Base-by-base conservation (phyloP, 2,888 invertebrate species). In the Furcula furcula region DNA sequence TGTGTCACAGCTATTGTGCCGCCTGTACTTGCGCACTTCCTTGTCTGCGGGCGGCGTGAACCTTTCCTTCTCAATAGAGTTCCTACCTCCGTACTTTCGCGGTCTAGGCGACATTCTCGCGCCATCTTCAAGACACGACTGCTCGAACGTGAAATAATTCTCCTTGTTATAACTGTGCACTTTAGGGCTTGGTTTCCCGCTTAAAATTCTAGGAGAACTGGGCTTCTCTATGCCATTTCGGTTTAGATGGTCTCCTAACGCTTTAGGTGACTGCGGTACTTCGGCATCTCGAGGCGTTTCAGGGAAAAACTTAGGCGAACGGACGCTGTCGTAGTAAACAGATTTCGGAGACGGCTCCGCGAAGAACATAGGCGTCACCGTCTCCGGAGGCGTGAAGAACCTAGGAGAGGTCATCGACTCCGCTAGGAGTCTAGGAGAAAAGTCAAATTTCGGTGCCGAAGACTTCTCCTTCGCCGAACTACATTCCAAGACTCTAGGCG, bases 1-100 rank as follows among this genome's bases (percentile, higher is more conserved):
- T 46, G 84, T 82, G 36, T 88, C 88, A 40, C 86, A 87, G 46
- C 88, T 88, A 36, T 88, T 84, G 33, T 87, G 85, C 12, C 88
- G 54, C 37, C 79, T 69, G 31, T 87, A 88, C 44, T 76, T 84
- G 27, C 76, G 72, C 1, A 72, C 53, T 32, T 86, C 87, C 55
- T 82, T 86, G 21, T 88, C 87, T 0, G 69, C 79, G 0, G 87
- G 86, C 1, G 87, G 86, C 0, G 87, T 86, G 19, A 76, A 86
- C 22, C 76, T 55, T 55, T 86, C 87, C 29, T 62, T 73, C 49
- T 88, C 87, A 28, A 87, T 78, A 0, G 87, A 87, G 47, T 87
- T 87, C 32, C 85, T 73, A 1, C 86, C 87, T 0, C 76, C 77
- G 30, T 87, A 88, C 31, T 78, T 76, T 45, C 66, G 76, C 0